Base-by-base conservation (phyloP, 2,113 vertebrate species). In the Falcunculus frontatus region DNA sequence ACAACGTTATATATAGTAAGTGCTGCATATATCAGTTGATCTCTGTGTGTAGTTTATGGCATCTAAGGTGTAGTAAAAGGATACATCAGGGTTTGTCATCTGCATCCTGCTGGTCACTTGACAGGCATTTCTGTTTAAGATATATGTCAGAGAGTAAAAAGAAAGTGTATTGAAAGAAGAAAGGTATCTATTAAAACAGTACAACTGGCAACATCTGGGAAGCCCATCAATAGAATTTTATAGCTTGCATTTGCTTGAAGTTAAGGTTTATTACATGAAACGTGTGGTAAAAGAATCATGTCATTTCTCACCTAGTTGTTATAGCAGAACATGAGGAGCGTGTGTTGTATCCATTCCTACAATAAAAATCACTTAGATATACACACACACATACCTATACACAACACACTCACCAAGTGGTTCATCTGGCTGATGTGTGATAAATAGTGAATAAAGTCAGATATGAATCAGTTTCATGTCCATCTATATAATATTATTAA, bases 201-300 rank as follows among this genome's bases (percentile, higher is more conserved):
- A 65, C 59, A 95, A 94, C 69, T 86, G 23, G 68, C n/a, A 96
- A 79, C 93, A 96, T 95, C 95, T 96, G 93, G 85, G 63, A 97
- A 97, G 57, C 8, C 76, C 72, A 94, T 97, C 86, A 90, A 44
- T 37, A 70, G 64, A 84, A 81, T 91, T 96, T 97, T 95, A 96
- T 86, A 87, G 86, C 55, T 78, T 88, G 52, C 91, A 91, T 96
- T 97, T 97, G 49, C 84, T 95, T 95, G 86, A 97, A 96, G 78
- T 96, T 95, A 93, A 95, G 63, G 46, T 93, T 97, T 97, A 96
- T 93, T 96, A 76, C 84, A 68, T 80, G 77, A 68, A 89, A 92
- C 32, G 84, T 91, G 82, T 95, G 89, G 67, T 96, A 93, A 95
- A 96, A 89, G 42, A 89, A 96, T 96, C 91, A 92, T 92, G 88